Evolutionary conservation across 2,797 vertebrate species (phyloP).

Genomic region (Ibycter americanus): DNA sequence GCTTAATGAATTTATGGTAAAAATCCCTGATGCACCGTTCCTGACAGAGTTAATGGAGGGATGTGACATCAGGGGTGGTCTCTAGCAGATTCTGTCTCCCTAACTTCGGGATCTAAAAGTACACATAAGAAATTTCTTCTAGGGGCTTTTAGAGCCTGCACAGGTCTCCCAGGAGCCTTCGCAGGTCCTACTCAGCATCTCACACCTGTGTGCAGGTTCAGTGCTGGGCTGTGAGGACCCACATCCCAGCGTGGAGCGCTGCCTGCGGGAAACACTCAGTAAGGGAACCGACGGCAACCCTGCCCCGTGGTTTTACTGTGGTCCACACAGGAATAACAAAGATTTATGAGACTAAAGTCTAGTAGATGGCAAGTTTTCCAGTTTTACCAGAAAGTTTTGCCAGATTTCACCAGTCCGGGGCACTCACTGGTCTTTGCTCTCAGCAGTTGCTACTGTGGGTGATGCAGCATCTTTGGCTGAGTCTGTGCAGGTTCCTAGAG

Average conservation of each 20-base stretch:
- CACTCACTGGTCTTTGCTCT: background rate
- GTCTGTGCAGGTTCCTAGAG: background rate
- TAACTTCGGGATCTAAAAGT: background rate
- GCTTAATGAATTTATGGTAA: background rate
- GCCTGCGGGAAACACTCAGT: background rate
- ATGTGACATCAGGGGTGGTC: background rate
- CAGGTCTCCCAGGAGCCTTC: background rate
- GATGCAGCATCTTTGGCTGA: background rate
- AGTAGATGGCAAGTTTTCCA: background rate
- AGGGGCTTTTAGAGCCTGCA: background rate
- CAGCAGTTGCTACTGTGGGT: background rate
- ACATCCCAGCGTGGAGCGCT: fast-evolving
- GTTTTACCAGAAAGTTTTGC: background rate
- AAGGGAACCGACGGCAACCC: background rate
- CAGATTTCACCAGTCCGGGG: background rate
- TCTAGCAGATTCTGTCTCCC: background rate
- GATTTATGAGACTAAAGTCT: background rate
- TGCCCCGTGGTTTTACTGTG: fast-evolving
- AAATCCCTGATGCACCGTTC: background rate
- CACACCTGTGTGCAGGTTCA: background rate
- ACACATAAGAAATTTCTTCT: background rate
- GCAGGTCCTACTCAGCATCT: background rate
- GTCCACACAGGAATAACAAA: background rate
- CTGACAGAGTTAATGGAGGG: background rate
- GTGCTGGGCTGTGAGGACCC: background rate